Conservation (phyloP, 2,888 invertebrate genomes). For the Steinernema hermaphroditum region DNA sequence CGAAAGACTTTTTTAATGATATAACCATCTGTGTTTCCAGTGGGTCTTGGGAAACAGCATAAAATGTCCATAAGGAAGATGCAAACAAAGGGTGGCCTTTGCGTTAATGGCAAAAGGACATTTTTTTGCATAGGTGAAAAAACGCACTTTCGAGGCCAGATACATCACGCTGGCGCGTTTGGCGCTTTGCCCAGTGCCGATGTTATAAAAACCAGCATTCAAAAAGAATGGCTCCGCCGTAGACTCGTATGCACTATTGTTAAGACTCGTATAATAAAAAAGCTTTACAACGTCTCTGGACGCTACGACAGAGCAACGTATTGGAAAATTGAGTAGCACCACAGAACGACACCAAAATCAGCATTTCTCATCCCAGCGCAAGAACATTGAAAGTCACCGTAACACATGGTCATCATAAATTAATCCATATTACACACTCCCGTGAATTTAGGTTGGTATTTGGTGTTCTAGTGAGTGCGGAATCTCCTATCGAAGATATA, state of each 20-base stretch:
- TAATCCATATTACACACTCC: too few species aligned
- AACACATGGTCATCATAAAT: too few species aligned
- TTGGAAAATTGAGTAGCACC: background rate
- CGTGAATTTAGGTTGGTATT: too few species aligned
- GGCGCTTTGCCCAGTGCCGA: conserved; percentile 10
- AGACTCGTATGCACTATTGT: background rate
- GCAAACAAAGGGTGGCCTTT: background rate
- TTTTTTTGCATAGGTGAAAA: conserved; percentile 5
- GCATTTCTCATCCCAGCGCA: background rate
- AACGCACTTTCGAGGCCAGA: conserved; percentile 13
- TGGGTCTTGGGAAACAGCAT: too few species aligned
- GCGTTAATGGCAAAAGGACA: background rate
- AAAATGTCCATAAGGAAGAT: too few species aligned
- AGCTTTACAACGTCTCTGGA: too few species aligned
- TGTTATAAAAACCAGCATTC: background rate
- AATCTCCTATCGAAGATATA: too few species aligned
- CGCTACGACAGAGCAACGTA: background rate
- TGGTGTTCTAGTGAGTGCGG: too few species aligned
- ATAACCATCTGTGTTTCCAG: too few species aligned
- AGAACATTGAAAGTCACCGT: too few species aligned
- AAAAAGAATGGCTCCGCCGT: background rate
- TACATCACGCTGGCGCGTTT: background rate
- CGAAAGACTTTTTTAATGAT: too few species aligned
- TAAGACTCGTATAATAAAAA: too few species aligned
- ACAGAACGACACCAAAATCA: background rate